Evolutionary conservation across 2,888 invertebrate genomes (phyloP), one percentile per base, ranked within the genome.

Genomic region (Meganola albula): DNA sequence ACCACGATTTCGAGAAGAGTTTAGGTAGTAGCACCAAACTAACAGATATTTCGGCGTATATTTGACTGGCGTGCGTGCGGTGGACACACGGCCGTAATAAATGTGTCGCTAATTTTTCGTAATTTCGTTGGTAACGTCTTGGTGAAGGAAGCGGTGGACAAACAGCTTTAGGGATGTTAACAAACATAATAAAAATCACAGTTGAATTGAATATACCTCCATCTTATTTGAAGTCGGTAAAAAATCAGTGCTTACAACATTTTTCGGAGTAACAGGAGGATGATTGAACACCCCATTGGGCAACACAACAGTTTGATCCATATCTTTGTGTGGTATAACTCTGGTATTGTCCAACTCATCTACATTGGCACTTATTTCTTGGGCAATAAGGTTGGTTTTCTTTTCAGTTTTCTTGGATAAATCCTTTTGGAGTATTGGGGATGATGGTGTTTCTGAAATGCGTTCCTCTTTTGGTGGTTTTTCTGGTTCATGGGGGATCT

Each of bases 201-300:
- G n/a, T n/a, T n/a, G n/a, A n/a, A n/a, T n/a, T n/a, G n/a, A n/a
- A n/a, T n/a, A n/a, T n/a, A n/a, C n/a, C n/a, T n/a, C n/a, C n/a
- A n/a, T n/a, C n/a, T n/a, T n/a, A n/a, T n/a, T n/a, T n/a, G n/a
- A n/a, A n/a, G n/a, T n/a, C n/a, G n/a, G n/a, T n/a, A n/a, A n/a
- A n/a, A n/a, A n/a, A n/a, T n/a, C n/a, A n/a, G n/a, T n/a, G 68
- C 78, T 74, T 35, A 79, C 79, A 39, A 67, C 45, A 46, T 46
- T 58, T 25, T 60, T 62, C 3, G 73, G 68, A 0, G 71, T 64
- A 1, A 58, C 46, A 0, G 72, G 70, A 0, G 52, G 65, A 40
- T 77, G 75, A 20, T 63, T 63, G 28, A 68, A 74, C 0, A 69
- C 51, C 0, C 74, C 76, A 31, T 74, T 77, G 0, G 71, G 59